Conservation (phyloP, 2,113 vertebrate genomes). For the Herpailurus yagouaroundi region DNA sequence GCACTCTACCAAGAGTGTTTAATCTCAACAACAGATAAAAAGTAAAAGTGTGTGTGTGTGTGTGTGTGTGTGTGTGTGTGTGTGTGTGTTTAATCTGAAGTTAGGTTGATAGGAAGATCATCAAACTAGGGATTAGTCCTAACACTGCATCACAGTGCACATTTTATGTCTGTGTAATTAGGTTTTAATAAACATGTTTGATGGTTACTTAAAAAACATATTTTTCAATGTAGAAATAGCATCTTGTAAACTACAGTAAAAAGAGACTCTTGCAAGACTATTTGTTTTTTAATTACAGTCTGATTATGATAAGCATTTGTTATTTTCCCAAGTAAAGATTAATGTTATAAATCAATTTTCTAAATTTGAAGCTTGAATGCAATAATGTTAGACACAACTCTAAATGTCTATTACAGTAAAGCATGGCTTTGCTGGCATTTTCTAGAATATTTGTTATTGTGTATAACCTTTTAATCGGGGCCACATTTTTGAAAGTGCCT, state of each 20-base stretch:
- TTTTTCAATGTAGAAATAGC: slow-evolving; percentile 83
- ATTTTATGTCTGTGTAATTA: slow-evolving; percentile 81
- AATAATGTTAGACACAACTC: slow-evolving; percentile 61
- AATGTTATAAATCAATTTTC: slow-evolving; percentile 81
- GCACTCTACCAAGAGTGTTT: slow-evolving; percentile 41
- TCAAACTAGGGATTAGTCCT: slow-evolving; percentile 73
- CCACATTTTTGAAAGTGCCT: slow-evolving; percentile 56
- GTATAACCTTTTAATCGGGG: slow-evolving; percentile 43
- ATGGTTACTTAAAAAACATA: slow-evolving; percentile 80
- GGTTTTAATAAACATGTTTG: slow-evolving; percentile 85
- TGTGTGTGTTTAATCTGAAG: slow-evolving; percentile 52
- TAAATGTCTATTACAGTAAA: slow-evolving; percentile 47
- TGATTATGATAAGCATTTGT: slow-evolving; percentile 82
- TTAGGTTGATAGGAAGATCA: slow-evolving; percentile 62
- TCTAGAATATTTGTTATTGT: slow-evolving; percentile 58
- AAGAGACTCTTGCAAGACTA: slow-evolving; percentile 79
- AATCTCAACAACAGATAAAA: slow-evolving; percentile 73
- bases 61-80: not conserved
- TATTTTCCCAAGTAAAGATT: slow-evolving; percentile 79
- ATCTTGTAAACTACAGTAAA: slow-evolving; percentile 75
- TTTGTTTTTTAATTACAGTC: slow-evolving; percentile 82
- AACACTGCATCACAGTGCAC: slow-evolving; percentile 70
- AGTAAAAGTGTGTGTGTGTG: slow-evolving; percentile 8
- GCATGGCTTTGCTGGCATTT: slow-evolving; percentile 59
- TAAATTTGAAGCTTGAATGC: slow-evolving; percentile 75